Evolutionary conservation across 2,888 invertebrate species (phyloP), one percentile per base, ranked within the genome.

Genomic region (Pyrocoelia pectoralis): DNA sequence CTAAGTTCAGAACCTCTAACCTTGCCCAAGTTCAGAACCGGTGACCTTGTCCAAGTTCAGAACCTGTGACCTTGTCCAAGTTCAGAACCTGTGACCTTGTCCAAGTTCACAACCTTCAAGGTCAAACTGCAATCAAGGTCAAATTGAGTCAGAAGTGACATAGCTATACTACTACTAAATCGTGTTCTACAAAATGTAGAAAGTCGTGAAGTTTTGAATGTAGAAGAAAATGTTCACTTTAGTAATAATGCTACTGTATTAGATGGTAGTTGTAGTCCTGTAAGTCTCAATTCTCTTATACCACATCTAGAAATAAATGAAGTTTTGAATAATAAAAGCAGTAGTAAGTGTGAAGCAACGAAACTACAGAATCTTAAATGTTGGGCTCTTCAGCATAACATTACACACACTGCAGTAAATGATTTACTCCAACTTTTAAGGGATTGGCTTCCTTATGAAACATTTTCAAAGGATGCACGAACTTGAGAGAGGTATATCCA

Each of bases 301-400:
- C 38, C 38, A 38, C 5, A 38, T 38, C 8, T n/a, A 38, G 12
- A 38, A 38, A 38, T 38, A 5, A 38, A 38, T 38, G 12, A 38
- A 38, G 38, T 38, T 38, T 38, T 38, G 38, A 38, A 38, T 5
- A 38, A 38, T 9, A 38, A 5, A 5, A 2, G 10, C 5, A 5
- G 3, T 9, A 38, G 38, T 38, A n/a, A 38, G n/a, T 8, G 8
- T n/a, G n/a, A 38, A 38, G 38, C n/a, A 38, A 38, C n/a, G 38
- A 38, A 38, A 38, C 5, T 5, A 5, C 5, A n/a, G 5, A 38
- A 9, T 38, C 38, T 38, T 2, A 38, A 38, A 38, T 38, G 12
- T 38, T 38, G 12, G 38, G 12, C 38, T 38, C 38, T 38, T 38
- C 38, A 38, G 38, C 38, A 38, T 38, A 38, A 38, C 38, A n/a